Percentiles rank a stretch among this genome's conserved stretches.
Evolutionary conservation across 2,888 invertebrate genomes (phyloP).

Genomic region (Ophraella communa): DNA sequence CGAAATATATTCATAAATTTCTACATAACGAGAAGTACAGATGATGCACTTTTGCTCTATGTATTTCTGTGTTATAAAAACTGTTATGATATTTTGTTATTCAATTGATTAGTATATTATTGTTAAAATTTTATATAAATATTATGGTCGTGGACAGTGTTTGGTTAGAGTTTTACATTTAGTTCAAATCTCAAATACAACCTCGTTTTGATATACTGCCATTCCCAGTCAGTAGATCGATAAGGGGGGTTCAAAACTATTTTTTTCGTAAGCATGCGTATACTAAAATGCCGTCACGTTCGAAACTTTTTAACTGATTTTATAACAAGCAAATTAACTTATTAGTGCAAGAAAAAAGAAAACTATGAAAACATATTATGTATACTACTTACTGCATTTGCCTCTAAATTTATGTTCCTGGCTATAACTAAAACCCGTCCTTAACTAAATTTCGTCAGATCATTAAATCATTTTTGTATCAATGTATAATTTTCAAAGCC

Average conservation of each 20-base stretch:
- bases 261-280: neutral
- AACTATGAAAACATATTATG: neutral
- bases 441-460: neutral
- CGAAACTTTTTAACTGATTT: slow-evolving; percentile 1
- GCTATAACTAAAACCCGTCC: neutral
- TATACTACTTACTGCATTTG: neutral
- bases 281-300: neutral
- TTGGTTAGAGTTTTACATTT: slow-evolving; percentile 38
- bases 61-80: slow-evolving; percentile 48
- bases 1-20: slow-evolving; percentile 43
- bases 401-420: neutral
- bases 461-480: neutral
- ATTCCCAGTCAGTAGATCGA: slow-evolving; percentile 55
- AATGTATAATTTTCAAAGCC: neutral
- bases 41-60: slow-evolving; percentile 33
- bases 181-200: slow-evolving; percentile 25
- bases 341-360: neutral
- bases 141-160: slow-evolving; percentile 55
- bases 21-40: slow-evolving; percentile 43
- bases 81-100: slow-evolving; percentile 50
- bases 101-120: slow-evolving; percentile 53
- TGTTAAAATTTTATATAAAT: slow-evolving; percentile 60
- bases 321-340: neutral
- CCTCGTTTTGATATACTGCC: slow-evolving; percentile 45
- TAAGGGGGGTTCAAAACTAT: slow-evolving; percentile 17